phyloP scores from a whole-genome alignment of 2,888 invertebrate species.

The Melanophora roralis region DNA sequence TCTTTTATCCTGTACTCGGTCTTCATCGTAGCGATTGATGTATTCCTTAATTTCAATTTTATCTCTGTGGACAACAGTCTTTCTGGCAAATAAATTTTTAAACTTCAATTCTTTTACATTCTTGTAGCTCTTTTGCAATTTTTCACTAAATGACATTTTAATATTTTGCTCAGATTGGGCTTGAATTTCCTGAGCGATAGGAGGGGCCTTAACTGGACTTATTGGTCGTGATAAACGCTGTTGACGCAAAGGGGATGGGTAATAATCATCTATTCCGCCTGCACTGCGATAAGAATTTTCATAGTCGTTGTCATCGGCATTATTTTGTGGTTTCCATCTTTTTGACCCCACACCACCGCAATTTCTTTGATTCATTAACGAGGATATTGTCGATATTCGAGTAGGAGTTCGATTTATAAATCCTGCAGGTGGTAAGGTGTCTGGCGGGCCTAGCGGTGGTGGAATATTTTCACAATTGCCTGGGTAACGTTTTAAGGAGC shows the following conservation, averaged over 20 bases:
- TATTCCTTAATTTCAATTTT: constrained; percentile 72
- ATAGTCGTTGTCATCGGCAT: constrained; percentile 11
- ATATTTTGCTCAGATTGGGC: constrained; percentile 41
- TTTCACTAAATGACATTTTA: constrained; percentile 68
- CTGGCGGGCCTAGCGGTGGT: constrained; percentile 20
- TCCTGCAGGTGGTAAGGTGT: constrained; percentile 63
- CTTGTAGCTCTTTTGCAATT: constrained; percentile 72
- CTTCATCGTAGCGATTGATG: constrained; percentile 70
- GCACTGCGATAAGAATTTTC: constrained; percentile 69
- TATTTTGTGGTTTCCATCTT: constrained; percentile 31
- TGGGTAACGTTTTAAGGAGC: constrained; percentile 32
- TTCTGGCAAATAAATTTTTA: constrained; percentile 73
- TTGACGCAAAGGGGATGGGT: constrained; percentile 64
- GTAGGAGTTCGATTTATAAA: constrained; percentile 74
- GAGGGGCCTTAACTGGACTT: constrained; percentile 62
- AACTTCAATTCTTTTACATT: constrained; percentile 73
- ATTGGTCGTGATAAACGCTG: constrained; percentile 64
- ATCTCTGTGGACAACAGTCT: constrained; percentile 72
- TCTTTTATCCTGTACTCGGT: constrained; percentile 66
- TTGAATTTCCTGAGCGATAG: not conserved
- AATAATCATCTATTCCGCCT: constrained; percentile 71
- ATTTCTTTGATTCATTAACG: constrained; percentile 69
- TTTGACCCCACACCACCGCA: constrained; percentile 32
- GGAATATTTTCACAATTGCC: constrained; percentile 9
- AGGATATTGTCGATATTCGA: constrained; percentile 75